Base-by-base conservation (phyloP, 2,888 invertebrate species). In the Hemithea aestivaria region DNA sequence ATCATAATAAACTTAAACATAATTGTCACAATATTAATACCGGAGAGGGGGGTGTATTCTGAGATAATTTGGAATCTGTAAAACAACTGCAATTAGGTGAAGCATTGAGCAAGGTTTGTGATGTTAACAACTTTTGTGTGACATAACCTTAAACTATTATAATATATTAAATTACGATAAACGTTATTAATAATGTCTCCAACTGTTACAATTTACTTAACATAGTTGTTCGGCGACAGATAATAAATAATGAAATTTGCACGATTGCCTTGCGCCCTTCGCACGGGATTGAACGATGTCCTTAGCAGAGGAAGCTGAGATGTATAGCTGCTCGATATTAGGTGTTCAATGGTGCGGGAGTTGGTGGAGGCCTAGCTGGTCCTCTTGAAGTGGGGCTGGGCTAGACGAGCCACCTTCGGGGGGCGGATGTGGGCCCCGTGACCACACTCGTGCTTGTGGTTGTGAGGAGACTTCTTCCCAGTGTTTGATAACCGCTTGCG, bases 401-500 rank as follows among this genome's bases (percentile, higher is more conserved):
- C 62, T 20, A 87, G 77, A 24, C 87, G 61, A 36, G 87, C 83
- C 48, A 85, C 82, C 58, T 85, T 87, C 37, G 87, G 85, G 46
- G 87, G 85, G 56, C 87, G 85, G 56, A 84, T 73, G 65, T 83
- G 83, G 33, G 79, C 77, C 10, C 84, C 81, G 58, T 80, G 81
- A 2, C 77, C 76, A 53, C 81, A 81, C 66, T 84, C 84, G 56
- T 78, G 80, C 62, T 84, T 82, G 61, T 81, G 79, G 51, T 61
- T 58, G 52, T 79, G 78, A 31, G 83, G 84, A n/a, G 85, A 84
- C 68, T 85, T 88, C 73, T 89, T 82, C 51, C 81, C 82, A 50
- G 57, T 72, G 65, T 69, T 80, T 51, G 89, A 72, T 67, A 87
- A 69, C 70, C 90, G 88, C 71, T 91, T 91, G 72, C 90, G 90